phyloP scores from a whole-genome alignment of 2,113 vertebrate genomes.

The Oenanthe melanoleuca region DNA sequence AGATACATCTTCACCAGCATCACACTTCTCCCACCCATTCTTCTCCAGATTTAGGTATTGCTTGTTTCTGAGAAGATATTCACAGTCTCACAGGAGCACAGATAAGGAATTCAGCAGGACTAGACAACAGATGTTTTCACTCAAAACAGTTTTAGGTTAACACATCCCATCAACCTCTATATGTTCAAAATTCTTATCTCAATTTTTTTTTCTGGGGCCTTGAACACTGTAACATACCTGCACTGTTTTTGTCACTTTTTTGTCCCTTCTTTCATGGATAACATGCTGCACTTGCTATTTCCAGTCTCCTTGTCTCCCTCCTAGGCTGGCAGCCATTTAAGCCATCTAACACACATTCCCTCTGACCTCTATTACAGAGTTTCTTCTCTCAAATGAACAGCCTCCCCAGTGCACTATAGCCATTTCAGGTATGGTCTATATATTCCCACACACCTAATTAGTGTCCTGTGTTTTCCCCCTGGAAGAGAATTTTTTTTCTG shows the following conservation, averaged over 20 bases:
- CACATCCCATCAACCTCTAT: neutral
- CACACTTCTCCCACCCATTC: neutral
- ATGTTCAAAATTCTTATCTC: neutral
- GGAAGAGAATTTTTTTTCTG: neutral
- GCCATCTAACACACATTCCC: neutral
- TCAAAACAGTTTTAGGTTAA: neutral
- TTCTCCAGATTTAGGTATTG: neutral
- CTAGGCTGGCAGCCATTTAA: neutral
- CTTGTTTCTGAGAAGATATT: neutral
- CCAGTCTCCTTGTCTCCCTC: neutral
- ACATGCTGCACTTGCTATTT: neutral
- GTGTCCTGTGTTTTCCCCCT: neutral
- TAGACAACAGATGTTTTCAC: neutral
- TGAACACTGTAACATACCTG: neutral
- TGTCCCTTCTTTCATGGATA: neutral
- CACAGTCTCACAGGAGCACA: neutral
- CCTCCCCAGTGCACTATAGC: neutral
- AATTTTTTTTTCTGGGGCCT: neutral
- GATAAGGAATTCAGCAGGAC: neutral
- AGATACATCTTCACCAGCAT: neutral
- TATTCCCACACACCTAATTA: neutral
- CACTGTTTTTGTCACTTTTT: fast-evolving
- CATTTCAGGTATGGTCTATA: neutral
- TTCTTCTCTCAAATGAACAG: neutral
- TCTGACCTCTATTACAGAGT: neutral